Evolutionary conservation across 2,113 vertebrate genomes (phyloP), one percentile per base, ranked within the genome.

Genomic region (Condylura cristata): DNA sequence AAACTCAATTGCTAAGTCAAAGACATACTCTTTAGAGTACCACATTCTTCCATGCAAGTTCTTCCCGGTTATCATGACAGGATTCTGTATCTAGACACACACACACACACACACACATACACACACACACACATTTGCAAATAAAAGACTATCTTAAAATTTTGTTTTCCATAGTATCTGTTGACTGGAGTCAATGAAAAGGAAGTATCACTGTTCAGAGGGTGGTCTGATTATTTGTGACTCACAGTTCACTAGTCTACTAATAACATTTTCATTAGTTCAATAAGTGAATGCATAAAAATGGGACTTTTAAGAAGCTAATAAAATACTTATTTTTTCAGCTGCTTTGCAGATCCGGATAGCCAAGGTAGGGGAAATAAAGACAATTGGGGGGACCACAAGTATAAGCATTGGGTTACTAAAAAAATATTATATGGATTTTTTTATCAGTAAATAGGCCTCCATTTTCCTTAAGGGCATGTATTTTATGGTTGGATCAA

Each of bases 171-270:
- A 7, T 7, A 6, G 4, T 32, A 2, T 80, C 39, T 53, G 39
- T 6, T 68, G 60, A 10, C 3, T 74, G 39, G 3, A 53, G 26
- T 14, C 39, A 61, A 74, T 18, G 44, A 37, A 83, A 65, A 61
- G 24, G 1, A 3, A 0, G 3, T 3, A 18, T 16, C 37, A 39
- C 41, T n/a, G 4, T n/a, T n/a, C 14, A 16, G 17, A 58, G 24
- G 41, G 51, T n/a, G 6, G 28, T 24, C 20, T 82, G 34, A 17
- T 22, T 30, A 37, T 24, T 46, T 81, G 18, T 70, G 26, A 26
- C 39, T 41, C n/a, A 63, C 24, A 41, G 4, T 14, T 17, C 37
- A 66, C 26, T 6, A n/a, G 26, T 5, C 16, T 63, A 56, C 37
- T 65, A 2, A 28, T 37, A 41, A 51, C 1, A 7, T 3, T 32